Evolutionary conservation across 2,113 vertebrate species (phyloP).

Genomic region (Coturnix japonica): DNA sequence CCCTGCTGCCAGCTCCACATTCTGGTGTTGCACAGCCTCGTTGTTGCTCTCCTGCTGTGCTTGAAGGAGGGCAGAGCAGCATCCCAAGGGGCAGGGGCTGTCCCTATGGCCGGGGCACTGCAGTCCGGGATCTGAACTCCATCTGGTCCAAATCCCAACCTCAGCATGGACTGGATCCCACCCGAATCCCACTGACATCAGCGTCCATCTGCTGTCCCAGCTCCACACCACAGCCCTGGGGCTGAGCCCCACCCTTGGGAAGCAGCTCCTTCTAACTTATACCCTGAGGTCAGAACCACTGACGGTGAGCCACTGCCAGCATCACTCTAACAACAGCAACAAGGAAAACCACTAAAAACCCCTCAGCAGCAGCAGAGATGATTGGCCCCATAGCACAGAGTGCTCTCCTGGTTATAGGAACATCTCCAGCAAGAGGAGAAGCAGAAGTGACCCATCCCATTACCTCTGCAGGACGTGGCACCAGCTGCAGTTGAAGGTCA

Average conservation of each 20-base stretch:
- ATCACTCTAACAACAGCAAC: neutral
- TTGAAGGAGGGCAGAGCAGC: neutral
- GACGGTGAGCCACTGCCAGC: rapidly evolving
- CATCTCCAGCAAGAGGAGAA: neutral
- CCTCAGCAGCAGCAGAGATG: neutral
- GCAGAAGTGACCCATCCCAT: neutral
- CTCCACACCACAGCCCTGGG: neutral
- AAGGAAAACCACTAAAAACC: neutral
- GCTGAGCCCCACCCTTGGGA: neutral
- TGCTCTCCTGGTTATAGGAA: neutral
- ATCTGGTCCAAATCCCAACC: neutral
- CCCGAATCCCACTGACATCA: neutral
- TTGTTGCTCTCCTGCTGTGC: neutral
- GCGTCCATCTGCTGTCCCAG: neutral
- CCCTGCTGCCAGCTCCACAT: conserved; percentile 46
- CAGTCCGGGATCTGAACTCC: rapidly evolving
- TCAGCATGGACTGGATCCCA: rapidly evolving
- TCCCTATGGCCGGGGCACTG: neutral
- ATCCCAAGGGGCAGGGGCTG: neutral
- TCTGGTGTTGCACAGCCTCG: neutral
- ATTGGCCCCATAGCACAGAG: neutral
- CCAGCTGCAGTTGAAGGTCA: conserved; percentile 91
- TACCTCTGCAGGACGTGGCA: conserved; percentile 95
- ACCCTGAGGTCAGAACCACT: rapidly evolving
- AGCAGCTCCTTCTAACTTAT: rapidly evolving